Evolutionary conservation across 2,888 invertebrate genomes (phyloP).

Genomic region (Silvanus unidentatus): DNA sequence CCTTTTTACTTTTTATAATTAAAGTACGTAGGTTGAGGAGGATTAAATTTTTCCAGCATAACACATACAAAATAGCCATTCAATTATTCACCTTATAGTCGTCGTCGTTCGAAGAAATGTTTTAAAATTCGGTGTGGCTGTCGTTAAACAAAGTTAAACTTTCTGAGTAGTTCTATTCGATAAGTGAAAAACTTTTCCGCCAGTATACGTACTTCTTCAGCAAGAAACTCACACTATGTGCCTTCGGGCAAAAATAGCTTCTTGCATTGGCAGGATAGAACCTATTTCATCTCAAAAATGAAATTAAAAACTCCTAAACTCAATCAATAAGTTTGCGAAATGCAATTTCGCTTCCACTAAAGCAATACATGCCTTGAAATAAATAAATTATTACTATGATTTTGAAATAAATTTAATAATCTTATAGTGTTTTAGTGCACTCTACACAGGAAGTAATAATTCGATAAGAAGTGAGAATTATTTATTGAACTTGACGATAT

Average conservation of each 20-base stretch:
- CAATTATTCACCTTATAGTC: slow-evolving; percentile 5
- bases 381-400: no score
- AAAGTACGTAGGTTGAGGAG: no score
- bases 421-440: no score
- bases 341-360: not conserved
- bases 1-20: no score
- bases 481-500: no score
- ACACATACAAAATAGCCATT: slow-evolving; percentile 4
- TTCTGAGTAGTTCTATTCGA: slow-evolving; percentile 23
- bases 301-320: slow-evolving; percentile 2
- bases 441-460: no score
- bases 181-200: slow-evolving; percentile 27
- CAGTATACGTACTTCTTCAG: slow-evolving; percentile 8
- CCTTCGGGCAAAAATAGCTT: no score
- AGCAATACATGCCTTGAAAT: not conserved
- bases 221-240: no score
- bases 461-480: no score
- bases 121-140: slow-evolving; percentile 16
- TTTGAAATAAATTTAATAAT: no score
- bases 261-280: not conserved
- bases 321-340: slow-evolving; percentile 1
- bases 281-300: slow-evolving; percentile 1
- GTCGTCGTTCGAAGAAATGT: slow-evolving; percentile 9
- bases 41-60: no score
- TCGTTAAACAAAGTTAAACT: slow-evolving; percentile 18